These are phyloP conservation scores for Blomia tropicalis DNA, from an alignment of 2,888 invertebrate species.

Conservation along the genomic window DNA sequence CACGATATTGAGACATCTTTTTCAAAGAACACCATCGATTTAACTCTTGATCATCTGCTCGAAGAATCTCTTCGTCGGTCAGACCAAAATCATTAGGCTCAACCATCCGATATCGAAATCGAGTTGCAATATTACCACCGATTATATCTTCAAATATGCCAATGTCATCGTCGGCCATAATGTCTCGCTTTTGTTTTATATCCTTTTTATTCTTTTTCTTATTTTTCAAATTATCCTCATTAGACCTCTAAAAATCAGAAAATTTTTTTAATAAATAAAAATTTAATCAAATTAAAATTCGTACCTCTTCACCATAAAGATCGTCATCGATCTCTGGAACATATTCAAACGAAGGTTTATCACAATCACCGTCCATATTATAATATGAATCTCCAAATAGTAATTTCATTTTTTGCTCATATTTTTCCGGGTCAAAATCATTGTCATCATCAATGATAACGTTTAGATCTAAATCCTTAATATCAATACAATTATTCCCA, in stretches of 20 bases:
- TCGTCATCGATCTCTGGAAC: slow-evolving; percentile 47
- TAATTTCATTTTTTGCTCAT: slow-evolving; percentile 62
- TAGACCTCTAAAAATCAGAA: background rate
- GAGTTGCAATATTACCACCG: slow-evolving; percentile 63
- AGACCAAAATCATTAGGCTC: slow-evolving; percentile 79
- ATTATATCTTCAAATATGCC: slow-evolving; percentile 90
- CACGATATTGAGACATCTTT: slow-evolving; percentile 52
- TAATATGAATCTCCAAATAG: slow-evolving; percentile 78
- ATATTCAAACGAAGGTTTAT: slow-evolving; percentile 70
- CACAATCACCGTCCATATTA: slow-evolving; percentile 47
- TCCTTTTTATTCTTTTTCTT: slow-evolving; percentile 77
- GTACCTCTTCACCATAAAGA: slow-evolving; percentile 7
- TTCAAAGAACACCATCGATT: slow-evolving; percentile 89
- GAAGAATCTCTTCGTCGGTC: slow-evolving; percentile 71
- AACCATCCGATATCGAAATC: slow-evolving; percentile 73
- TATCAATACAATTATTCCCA: slow-evolving; percentile 55
- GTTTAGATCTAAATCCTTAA: slow-evolving; percentile 63
- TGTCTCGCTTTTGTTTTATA: slow-evolving; percentile 49
- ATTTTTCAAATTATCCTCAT: background rate
- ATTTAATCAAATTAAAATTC: slow-evolving; percentile 9
- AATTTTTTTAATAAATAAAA: no score
- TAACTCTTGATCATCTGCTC: slow-evolving; percentile 77
- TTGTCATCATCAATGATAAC: slow-evolving; percentile 36
- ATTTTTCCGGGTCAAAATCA: slow-evolving; percentile 73
- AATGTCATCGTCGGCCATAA: slow-evolving; percentile 84